phyloP scores from a whole-genome alignment of 2,888 invertebrate genomes.

The Drosophila mayaguana region DNA sequence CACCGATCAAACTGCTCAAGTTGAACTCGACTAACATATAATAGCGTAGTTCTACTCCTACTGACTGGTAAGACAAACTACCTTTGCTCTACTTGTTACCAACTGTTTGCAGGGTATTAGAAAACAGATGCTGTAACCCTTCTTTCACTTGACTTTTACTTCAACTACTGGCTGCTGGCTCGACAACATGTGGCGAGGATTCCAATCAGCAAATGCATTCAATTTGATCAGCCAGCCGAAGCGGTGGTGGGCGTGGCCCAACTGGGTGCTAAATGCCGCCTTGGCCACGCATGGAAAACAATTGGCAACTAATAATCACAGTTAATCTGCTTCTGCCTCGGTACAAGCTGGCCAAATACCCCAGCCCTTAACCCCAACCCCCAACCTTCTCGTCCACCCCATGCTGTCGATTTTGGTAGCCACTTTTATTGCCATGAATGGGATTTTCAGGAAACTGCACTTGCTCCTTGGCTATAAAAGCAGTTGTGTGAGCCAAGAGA shows the following conservation, averaged over 20 bases:
- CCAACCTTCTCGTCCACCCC: not conserved
- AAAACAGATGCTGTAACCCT: constrained; percentile 22
- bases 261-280: constrained; percentile 63
- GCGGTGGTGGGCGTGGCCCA: constrained; percentile 39
- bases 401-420: constrained; percentile 5
- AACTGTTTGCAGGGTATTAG: not conserved
- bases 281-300: constrained; percentile 74
- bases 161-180: constrained; percentile 15
- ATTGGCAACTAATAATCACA: constrained; percentile 83
- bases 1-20: not conserved
- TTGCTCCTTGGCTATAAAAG: constrained; percentile 64
- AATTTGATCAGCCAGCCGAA: constrained; percentile 75
- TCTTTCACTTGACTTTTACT: not conserved
- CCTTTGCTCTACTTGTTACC: not conserved
- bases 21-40: not conserved
- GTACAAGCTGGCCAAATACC: not conserved
- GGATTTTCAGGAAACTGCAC: constrained; percentile 55
- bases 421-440: constrained; percentile 44
- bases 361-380: not conserved
- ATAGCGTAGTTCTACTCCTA: not conserved
- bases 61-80: not conserved
- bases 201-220: constrained; percentile 85
- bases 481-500: constrained; percentile 22
- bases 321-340: constrained; percentile 76
- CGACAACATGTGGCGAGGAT: constrained; percentile 77